Percentiles rank a stretch among this genome's conserved stretches.
Evolutionary conservation across 1,140 invertebrate genomes (phyloP).

Genomic region (Drosophila burlai): DNA sequence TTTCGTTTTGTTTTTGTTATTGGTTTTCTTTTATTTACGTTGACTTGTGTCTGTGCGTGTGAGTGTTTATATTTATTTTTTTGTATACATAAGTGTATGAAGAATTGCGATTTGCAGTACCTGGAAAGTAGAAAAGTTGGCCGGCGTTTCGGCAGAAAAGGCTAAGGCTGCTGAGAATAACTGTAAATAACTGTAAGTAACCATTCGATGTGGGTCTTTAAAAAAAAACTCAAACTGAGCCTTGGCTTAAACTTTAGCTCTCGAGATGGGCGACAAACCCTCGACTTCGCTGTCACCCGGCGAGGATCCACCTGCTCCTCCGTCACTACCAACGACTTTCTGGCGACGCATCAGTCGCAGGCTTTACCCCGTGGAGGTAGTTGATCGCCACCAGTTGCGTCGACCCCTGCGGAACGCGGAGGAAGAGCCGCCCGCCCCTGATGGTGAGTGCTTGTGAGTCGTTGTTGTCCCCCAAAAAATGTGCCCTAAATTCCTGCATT

Average conservation of each 20-base stretch:
- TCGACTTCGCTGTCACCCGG: background rate
- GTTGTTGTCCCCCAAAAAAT: background rate
- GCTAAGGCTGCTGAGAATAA: background rate
- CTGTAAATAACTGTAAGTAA: background rate
- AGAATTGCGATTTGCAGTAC: background rate
- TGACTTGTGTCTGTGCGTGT: background rate
- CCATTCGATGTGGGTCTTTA: too few relatives aligned
- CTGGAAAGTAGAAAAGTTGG: background rate
- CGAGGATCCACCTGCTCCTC: background rate
- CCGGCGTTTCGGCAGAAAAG: background rate
- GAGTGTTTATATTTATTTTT: background rate
- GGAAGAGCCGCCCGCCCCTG: background rate
- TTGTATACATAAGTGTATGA: background rate
- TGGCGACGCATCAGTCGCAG: background rate
- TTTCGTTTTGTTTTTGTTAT: background rate
- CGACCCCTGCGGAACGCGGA: background rate
- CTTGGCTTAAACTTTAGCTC: background rate
- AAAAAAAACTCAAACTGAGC: background rate
- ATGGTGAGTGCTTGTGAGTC: background rate
- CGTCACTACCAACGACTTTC: too few relatives aligned
- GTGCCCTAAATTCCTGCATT: background rate
- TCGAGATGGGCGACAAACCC: background rate
- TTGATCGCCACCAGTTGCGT: background rate
- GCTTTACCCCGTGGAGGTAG: background rate
- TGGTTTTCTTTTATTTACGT: background rate